phyloP scores from a whole-genome alignment of 2,888 invertebrate species.

The Dicycla oo region DNA sequence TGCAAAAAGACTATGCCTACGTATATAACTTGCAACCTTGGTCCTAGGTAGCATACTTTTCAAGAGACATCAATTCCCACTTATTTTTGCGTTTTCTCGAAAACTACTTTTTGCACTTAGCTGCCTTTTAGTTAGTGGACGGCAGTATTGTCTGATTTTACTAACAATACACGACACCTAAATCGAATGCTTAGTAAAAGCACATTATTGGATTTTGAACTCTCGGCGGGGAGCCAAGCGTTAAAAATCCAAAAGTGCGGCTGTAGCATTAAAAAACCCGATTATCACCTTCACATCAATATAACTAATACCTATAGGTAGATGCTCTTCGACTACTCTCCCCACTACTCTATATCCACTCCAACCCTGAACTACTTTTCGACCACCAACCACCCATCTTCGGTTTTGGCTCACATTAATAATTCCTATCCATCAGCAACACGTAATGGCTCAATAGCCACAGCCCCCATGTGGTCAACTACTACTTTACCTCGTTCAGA shows the following conservation, averaged over 20 bases:
- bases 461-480: constrained; percentile 61
- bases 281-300: neutral
- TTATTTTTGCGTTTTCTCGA: no score
- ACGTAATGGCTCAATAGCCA: constrained; percentile 59
- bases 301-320: neutral
- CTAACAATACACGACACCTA: no score
- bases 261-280: neutral
- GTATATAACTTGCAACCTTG: no score
- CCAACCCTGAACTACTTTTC: constrained; percentile 18
- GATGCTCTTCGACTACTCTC: neutral
- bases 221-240: neutral
- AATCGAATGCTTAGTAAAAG: no score
- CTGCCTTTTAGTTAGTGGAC: no score
- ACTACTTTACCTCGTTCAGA: constrained; percentile 50
- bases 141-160: no score
- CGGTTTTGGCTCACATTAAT: constrained; percentile 56
- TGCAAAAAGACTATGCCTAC: no score
- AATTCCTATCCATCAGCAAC: constrained; percentile 54
- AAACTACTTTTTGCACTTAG: no score
- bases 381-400: constrained; percentile 44
- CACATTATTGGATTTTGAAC: neutral
- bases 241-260: neutral
- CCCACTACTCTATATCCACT: constrained; percentile 32
- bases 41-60: no score
- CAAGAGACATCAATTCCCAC: no score